Evolutionary conservation across 1,140 invertebrate species (phyloP), one percentile per base, ranked within the genome.

Genomic region (Mactra quadrangularis): DNA sequence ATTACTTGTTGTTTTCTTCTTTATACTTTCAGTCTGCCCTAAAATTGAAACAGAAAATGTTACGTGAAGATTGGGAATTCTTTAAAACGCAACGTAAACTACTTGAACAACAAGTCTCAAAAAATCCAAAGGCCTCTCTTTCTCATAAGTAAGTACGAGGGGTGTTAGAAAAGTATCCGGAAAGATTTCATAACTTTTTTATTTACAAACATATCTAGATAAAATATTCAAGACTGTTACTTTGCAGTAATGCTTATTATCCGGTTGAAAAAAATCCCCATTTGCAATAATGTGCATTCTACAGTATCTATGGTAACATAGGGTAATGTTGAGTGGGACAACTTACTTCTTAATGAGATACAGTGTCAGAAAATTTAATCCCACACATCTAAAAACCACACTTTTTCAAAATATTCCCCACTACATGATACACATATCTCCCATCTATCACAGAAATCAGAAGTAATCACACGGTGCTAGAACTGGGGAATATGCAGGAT

Each of bases 61-160:
- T 95, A 38, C 93, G 93, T 84, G 93, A 94, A 85, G 94, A 94
- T 83, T 95, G 94, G 94, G 93, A 95, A 88, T 89, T 94, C 60
- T 94, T 94, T 79, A 94, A 93, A 86, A 91, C 92, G 22, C 93
- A 94, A 86, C 88, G 93, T 66, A 94, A 94, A 83, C 89, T 94
- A 31, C 87, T 94, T 55, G 93, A 94, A 76, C 91, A 94, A 35
- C 91, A 93, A 66, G 90, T 93, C 50, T 89, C 89, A 47, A 93
- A 91, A 83, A 90, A 86, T 68, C 70, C 85, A 4, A 87, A 89
- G 62, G 82, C 84, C 41, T 84, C 86, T 19, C 71, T 87, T 27
- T 81, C 86, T 47, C 87, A 87, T 55, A 88, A 78, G 74, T 77
- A 64, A n/a, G 64, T 29, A 33, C 1, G 9, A 22, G 6, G 22